Evolutionary conservation across 2,797 vertebrate genomes (phyloP).

Genomic region (Sebastiscus albofasciatus): DNA sequence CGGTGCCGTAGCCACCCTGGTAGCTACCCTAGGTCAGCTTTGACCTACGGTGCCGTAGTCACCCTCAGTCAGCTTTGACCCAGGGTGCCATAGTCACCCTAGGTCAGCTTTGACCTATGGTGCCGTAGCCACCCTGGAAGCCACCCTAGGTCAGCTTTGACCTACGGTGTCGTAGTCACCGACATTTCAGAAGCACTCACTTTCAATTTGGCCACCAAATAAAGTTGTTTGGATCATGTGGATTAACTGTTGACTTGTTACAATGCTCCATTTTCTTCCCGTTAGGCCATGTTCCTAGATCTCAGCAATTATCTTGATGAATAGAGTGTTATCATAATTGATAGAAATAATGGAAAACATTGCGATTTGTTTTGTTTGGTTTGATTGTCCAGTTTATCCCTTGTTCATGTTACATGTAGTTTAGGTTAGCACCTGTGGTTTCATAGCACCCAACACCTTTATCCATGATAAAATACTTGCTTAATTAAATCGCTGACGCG

Average conservation of each 20-base stretch:
- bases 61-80: too few species aligned
- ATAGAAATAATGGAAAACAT: not conserved
- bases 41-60: too few species aligned
- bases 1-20: too few species aligned
- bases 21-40: too few species aligned
- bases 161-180: too few species aligned
- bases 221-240: not conserved
- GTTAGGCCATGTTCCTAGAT: not conserved
- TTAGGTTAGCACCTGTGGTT: not conserved
- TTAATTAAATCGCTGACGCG: too few species aligned
- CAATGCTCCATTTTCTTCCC: not conserved
- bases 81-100: too few species aligned
- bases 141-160: too few species aligned
- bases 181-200: not conserved
- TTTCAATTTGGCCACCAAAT: not conserved
- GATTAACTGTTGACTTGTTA: not conserved
- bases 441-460: not conserved
- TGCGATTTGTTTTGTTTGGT: not conserved
- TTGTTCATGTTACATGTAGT: not conserved
- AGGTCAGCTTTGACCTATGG: too few species aligned
- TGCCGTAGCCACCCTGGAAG: too few species aligned
- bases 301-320: not conserved
- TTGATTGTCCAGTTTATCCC: not conserved
- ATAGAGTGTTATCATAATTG: not conserved
- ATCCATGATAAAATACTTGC: too few species aligned